Evolutionary conservation across 1,140 invertebrate species (phyloP), one percentile per base, ranked within the genome.

Genomic region (Batillaria attramentaria): DNA sequence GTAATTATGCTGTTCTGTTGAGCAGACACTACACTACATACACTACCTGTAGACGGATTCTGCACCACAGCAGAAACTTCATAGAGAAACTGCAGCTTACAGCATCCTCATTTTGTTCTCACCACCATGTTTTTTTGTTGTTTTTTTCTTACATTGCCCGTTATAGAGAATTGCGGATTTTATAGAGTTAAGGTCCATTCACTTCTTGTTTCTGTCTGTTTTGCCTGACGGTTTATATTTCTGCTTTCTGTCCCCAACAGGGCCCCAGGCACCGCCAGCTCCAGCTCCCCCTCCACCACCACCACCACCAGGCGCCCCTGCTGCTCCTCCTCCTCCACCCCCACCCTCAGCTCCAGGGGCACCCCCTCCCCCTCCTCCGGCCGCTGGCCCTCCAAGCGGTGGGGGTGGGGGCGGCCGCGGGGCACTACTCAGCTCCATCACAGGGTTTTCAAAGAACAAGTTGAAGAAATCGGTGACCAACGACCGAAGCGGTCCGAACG

Each of bases 371-470:
- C 77, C 81, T 42, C 39, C 83, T 20, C 72, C 80, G 18, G 43
- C 78, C 2, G 46, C 80, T 13, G 24, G 81, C 24, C n/a, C 83
- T 2, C n/a, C 78, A 4, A 28, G 77, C 13, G 46, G 76, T 65
- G 62, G 72, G 13, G 43, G 78, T 8, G 72, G 78, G 18, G 66
- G 60, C 43, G 85, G 81, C 31, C 80, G 89, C 66, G 83, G 84
- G 6, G 88, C 86, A 39, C 81, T 90, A n/a, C 83, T 90, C 13
- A 84, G 83, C 39, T 90, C 89, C 42, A 90, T 90, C 72, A 78
- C 79, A 20, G 79, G 83, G n/a, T 90, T 90, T 76, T 86, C 78
- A 65, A 90, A 90, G 79, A 77, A 62, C 46, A 84, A 80, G 31
- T 77, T 90, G 20, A 89, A 89, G 83, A 90, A 89, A 77, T 50